Evolutionary conservation across 2,113 vertebrate genomes (phyloP).

Genomic region (Xiphophorus hellerii): DNA sequence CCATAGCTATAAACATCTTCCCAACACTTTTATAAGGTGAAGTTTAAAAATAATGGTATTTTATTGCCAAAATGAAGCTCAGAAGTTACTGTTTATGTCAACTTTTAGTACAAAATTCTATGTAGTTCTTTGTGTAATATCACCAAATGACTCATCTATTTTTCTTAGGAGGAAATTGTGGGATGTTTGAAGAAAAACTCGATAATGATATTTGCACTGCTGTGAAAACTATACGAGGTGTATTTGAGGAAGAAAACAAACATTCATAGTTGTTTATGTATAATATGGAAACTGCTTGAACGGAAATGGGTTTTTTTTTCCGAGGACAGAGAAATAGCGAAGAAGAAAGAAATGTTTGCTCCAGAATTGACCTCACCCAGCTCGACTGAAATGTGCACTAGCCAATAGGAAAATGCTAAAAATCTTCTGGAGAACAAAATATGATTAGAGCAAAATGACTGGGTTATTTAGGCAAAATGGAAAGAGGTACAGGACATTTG

Average conservation of each 20-base stretch:
- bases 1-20: background rate
- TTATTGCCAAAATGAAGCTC: background rate
- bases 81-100: background rate
- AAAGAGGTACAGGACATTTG: background rate
- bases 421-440: background rate
- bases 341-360: background rate
- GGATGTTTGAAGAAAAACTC: background rate
- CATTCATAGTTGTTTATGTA: background rate
- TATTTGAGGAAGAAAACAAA: background rate
- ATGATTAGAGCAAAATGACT: no score
- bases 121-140: background rate
- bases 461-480: background rate
- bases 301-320: background rate
- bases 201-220: background rate
- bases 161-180: no score
- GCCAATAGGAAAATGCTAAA: no score
- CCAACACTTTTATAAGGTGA: background rate
- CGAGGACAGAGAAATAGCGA: background rate
- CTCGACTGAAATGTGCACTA: no score
- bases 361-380: no score
- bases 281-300: background rate
- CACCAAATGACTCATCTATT: no score
- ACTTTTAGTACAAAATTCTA: background rate
- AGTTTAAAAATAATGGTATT: background rate
- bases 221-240: background rate